Base-by-base conservation (phyloP, 2,888 invertebrate genomes). In the Troides aeacus region DNA sequence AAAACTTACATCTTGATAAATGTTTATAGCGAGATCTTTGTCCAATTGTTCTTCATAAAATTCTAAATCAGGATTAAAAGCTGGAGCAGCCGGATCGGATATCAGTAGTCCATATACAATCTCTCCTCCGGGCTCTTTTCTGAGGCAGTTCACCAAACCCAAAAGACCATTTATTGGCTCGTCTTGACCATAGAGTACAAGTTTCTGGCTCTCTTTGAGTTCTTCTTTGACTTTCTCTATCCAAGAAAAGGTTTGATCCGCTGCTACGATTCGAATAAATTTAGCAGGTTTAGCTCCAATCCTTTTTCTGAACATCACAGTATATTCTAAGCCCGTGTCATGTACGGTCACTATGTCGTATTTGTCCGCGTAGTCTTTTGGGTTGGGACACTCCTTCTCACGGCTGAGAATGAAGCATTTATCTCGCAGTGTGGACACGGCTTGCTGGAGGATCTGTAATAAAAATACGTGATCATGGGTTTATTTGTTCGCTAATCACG, bases 121-220 rank as follows among this genome's bases (percentile, higher is more conserved):
- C 74, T 94, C 93, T 62, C 96, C 96, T 74, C 96, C 96, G 0
- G 96, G 95, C 81, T 98, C 98, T 77, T 94, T 95, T 71, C 96
- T 93, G 42, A 99, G 84, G 84, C 98, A 98, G 78, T 98, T 98
- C 0, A 97, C 94, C 67, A 99, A 88, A n/a, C 99, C 99, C 30
- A 98, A 83, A 0, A 98, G 91, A 18, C 99, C 99, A 81, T 94
- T 97, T 10, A 95, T 88, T 2, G 93, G 91, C 68, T 96, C 95
- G 74, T 94, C 94, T 82, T 95, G 94, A 1, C 95, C 91, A 23
- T 96, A 94, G 0, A 98, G 81, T 1, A 96, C 89, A 1, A 96
- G 84, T 77, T 94, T 94, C 18, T 90, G 87, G 0, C 87, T 86
- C 46, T 85, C 84, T 68, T 88, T 86, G 0, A 85, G 77, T 58